Base-by-base conservation (phyloP, 2,797 vertebrate species). In the Enteromius afrohamiltoni region DNA sequence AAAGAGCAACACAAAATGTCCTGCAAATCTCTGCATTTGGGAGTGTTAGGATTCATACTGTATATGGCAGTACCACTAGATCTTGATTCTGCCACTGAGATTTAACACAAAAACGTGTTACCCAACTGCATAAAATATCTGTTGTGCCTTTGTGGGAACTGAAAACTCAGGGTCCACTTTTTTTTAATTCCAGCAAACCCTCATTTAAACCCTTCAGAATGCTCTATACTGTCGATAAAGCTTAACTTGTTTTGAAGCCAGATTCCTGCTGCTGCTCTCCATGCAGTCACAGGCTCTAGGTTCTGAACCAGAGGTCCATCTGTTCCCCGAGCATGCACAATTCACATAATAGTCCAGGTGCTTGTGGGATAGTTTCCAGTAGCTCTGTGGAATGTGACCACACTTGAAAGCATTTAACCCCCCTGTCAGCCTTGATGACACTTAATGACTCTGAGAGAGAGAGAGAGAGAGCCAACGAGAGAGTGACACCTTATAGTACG, bases 381-480 rank as follows among this genome's bases (percentile, higher is more conserved):
- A 71, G 80, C 79, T 26, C 19, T 75, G 21, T 62, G 53, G 58
- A 82, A 68, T 68, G 73, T 83, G 64, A 45, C 23, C 49, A 42
- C 49, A 55, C 73, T 83, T 75, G 23, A 83, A 83, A 83, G 73
- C 73, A 34, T 83, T 83, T 83, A 83, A 83, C 73, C 73, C 37
- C 37, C 45, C 40, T 67, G 68, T 64, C 68, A 75, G 74, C 69
- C 79, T 31, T 87, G 77, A 71, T 73, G 75, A 85, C 79, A 81
- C 45, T 81, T 82, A 84, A 81, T 67, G 71, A 80, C 76, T 83
- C 65, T 4, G 40, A 77, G 62, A 64, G 77, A 34, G 53, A n/a
- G 55, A 49, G 47, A 80, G 64, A 79, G 77, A 80, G 64, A 79
- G 77, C 37, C 55, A 62, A 17, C 37, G 3, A 45, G 37, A 84